phyloP scores from a whole-genome alignment of 2,888 invertebrate species.

The Xanthia togata region DNA sequence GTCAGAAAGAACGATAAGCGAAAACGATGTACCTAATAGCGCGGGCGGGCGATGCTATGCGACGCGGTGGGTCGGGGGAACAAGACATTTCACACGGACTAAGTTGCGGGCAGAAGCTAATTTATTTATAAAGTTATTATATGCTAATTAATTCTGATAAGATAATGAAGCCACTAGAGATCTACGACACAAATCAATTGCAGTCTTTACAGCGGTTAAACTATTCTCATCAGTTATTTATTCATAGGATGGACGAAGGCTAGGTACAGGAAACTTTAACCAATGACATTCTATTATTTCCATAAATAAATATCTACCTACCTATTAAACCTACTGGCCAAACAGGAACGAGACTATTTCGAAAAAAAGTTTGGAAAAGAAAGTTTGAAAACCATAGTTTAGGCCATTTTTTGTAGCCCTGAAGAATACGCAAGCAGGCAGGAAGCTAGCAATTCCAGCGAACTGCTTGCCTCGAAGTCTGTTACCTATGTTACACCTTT shows the following conservation, averaged over 20 bases:
- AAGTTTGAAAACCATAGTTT: neutral
- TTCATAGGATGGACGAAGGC: conserved; percentile 17
- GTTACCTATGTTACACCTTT: too few relatives aligned
- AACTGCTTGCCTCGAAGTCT: neutral
- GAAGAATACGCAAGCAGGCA: neutral
- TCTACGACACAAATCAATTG: conserved; percentile 8
- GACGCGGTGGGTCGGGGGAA: neutral
- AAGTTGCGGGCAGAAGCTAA: neutral
- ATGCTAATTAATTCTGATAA: conserved; percentile 19
- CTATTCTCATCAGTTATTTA: neutral
- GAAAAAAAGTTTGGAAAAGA: neutral
- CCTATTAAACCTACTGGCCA: neutral
- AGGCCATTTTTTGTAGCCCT: neutral
- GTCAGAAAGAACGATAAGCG: neutral
- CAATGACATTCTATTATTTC: neutral
- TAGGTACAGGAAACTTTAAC: conserved; percentile 18
- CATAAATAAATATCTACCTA: neutral
- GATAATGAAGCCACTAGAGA: conserved; percentile 25
- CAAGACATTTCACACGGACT: neutral
- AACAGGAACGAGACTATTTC: too few relatives aligned
- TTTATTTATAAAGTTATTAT: conserved; percentile 12
- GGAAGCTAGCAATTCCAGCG: neutral
- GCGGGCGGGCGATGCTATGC: neutral
- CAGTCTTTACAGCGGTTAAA: neutral
- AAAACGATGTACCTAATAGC: neutral